Percentiles rank a stretch among this genome's conserved stretches.
phyloP scores from a whole-genome alignment of 2,888 invertebrate genomes.

The Rhynchonema sp. region DNA sequence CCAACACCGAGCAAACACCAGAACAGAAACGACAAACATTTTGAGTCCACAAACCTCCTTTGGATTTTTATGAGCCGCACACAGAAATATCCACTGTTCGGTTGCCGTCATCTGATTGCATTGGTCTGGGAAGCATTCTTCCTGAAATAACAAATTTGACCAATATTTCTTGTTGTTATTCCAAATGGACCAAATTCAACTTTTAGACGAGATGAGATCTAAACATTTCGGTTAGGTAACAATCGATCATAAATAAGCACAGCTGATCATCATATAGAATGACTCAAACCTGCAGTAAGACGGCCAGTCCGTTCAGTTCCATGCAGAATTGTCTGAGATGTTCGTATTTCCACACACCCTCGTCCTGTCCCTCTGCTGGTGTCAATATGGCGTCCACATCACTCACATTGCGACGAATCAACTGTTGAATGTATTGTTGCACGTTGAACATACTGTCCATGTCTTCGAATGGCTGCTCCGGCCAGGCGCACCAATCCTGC shows the following conservation, averaged over 20 bases:
- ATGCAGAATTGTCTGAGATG: slow-evolving; percentile 96
- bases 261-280: no score
- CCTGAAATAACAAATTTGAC: no score
- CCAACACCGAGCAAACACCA: no score
- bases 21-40: neutral
- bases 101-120: slow-evolving; percentile 99
- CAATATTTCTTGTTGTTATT: no score
- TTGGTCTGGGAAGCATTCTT: slow-evolving; percentile 83
- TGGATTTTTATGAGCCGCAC: slow-evolving; percentile 98
- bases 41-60: slow-evolving; percentile 46
- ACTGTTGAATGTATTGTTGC: slow-evolving; percentile 94
- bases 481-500: slow-evolving; percentile 90
- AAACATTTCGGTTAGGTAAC: neutral
- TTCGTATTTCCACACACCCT: slow-evolving; percentile 97
- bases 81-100: slow-evolving; percentile 98
- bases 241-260: no score
- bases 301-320: slow-evolving; percentile 95
- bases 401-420: slow-evolving; percentile 72
- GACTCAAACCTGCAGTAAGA: slow-evolving; percentile 66
- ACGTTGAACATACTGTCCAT: slow-evolving; percentile 98
- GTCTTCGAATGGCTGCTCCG: slow-evolving; percentile 91
- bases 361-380: slow-evolving; percentile 90
- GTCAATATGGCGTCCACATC: slow-evolving; percentile 81
- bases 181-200: no score
- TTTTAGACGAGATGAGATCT: no score